Evolutionary conservation across 2,797 vertebrate genomes (phyloP).

Genomic region (Orestias chungarensis): DNA sequence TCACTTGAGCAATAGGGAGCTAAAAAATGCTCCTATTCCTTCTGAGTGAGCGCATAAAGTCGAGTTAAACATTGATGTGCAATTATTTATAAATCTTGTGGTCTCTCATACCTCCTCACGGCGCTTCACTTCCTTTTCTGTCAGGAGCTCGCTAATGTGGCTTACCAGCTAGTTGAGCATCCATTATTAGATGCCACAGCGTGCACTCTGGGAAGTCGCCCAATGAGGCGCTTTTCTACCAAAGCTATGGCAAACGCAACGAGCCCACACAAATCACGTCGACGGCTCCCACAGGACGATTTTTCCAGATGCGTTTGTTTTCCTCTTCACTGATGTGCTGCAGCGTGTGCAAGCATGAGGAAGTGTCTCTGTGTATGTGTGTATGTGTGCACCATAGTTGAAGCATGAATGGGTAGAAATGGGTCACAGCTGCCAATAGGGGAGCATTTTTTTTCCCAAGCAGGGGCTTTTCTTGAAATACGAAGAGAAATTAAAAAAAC

Average conservation of each 20-base stretch:
- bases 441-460: conserved; percentile 38
- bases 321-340: conserved; percentile 70
- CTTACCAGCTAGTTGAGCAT: conserved; percentile 45
- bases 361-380: conserved; percentile 26
- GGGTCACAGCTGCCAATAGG: conserved; percentile 81
- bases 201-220: conserved; percentile 41
- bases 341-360: conserved; percentile 29
- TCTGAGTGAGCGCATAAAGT: conserved; percentile 56
- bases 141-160: conserved; percentile 20
- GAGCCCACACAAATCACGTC: conserved; percentile 73
- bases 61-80: conserved; percentile 64
- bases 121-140: conserved; percentile 14
- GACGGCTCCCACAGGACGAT: conserved; percentile 71
- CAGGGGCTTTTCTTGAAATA: conserved; percentile 55
- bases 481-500: conserved; percentile 46
- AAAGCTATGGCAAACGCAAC: conserved; percentile 56
- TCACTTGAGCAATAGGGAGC: conserved; percentile 21
- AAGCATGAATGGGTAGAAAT: conserved; percentile 70
- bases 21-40: conserved; percentile 21
- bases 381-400: conserved; percentile 20
- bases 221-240: conserved; percentile 24
- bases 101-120: conserved; percentile 46
- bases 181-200: conserved; percentile 38
- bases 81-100: conserved; percentile 62
- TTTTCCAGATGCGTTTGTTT: conserved; percentile 82